phyloP scores from a whole-genome alignment of 1,140 invertebrate genomes.

The Rhynchophorus ferrugineus region DNA sequence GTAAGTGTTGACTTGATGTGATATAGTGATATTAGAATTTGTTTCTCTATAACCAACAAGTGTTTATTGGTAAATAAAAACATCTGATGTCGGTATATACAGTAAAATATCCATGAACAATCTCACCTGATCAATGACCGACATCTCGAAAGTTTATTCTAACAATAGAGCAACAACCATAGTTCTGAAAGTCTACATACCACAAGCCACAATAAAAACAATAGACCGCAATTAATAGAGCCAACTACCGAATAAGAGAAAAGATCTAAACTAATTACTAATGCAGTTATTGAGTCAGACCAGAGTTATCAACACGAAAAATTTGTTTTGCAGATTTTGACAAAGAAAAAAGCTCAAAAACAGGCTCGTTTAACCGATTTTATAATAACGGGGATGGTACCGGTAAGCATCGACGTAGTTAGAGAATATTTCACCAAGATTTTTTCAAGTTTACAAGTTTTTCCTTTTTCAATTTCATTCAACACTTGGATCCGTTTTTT shows the following conservation, averaged over 20 bases:
- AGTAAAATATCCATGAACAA: no score
- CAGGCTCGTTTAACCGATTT: conserved; percentile 22
- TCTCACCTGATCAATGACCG: background rate
- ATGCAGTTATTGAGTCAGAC: background rate
- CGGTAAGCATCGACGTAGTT: conserved; percentile 26
- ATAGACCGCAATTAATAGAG: no score
- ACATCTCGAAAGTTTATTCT: background rate
- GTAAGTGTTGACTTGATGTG: conserved; percentile 50
- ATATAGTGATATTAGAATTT: conserved; percentile 8
- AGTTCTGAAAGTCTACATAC: conserved; percentile 20
- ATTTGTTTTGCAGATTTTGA: conserved; percentile 25
- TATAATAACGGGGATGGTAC: conserved; percentile 25
- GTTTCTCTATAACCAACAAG: no score
- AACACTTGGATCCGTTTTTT: background rate
- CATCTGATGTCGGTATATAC: no score
- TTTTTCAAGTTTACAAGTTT: background rate
- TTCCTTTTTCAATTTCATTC: background rate
- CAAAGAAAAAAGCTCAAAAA: conserved; percentile 24
- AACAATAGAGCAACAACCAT: background rate
- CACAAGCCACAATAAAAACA: no score
- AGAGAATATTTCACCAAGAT: conserved; percentile 11
- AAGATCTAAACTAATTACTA: background rate
- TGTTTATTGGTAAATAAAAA: no score
- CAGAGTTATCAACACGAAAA: conserved; percentile 17
- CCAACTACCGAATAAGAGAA: background rate